Evolutionary conservation across 2,113 vertebrate species (phyloP).

Genomic region (Gorsachius goisagi): DNA sequence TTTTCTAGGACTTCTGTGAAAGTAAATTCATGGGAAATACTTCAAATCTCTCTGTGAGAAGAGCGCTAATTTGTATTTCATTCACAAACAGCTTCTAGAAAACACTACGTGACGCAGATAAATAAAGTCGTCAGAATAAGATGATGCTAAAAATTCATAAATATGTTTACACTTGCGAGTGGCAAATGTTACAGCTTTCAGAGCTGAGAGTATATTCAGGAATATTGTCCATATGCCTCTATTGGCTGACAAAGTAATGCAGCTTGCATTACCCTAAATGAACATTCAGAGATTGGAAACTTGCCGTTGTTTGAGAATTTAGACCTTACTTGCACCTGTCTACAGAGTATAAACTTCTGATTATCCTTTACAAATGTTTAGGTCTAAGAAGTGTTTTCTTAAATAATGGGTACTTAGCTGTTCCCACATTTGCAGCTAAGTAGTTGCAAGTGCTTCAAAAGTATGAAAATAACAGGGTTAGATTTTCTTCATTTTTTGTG

Average conservation of each 20-base stretch:
- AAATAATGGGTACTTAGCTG: background rate
- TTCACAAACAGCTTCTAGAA: conserved; percentile 18
- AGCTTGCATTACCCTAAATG: conserved; percentile 66
- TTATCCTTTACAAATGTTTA: conserved; percentile 21
- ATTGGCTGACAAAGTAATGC: conserved; percentile 60
- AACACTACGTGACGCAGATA: background rate
- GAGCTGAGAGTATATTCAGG: conserved; percentile 36
- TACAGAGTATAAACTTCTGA: conserved; percentile 31
- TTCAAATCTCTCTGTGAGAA: background rate
- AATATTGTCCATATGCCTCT: conserved; percentile 71
- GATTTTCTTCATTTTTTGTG: conserved; percentile 33
- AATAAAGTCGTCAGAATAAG: background rate
- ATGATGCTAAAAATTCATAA: conserved; percentile 57
- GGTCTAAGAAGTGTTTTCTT: background rate
- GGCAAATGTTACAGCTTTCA: conserved; percentile 62
- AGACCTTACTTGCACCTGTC: conserved; percentile 37
- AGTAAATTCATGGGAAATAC: background rate
- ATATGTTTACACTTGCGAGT: conserved; percentile 53
- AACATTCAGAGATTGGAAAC: conserved; percentile 70
- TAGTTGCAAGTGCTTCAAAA: background rate
- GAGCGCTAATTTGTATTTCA: background rate
- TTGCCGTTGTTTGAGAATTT: conserved; percentile 61
- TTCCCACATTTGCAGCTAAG: background rate
- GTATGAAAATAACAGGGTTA: background rate
- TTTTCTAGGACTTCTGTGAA: background rate